Conservation (phyloP, 2,113 vertebrate genomes). For the Antennarius striatus region DNA sequence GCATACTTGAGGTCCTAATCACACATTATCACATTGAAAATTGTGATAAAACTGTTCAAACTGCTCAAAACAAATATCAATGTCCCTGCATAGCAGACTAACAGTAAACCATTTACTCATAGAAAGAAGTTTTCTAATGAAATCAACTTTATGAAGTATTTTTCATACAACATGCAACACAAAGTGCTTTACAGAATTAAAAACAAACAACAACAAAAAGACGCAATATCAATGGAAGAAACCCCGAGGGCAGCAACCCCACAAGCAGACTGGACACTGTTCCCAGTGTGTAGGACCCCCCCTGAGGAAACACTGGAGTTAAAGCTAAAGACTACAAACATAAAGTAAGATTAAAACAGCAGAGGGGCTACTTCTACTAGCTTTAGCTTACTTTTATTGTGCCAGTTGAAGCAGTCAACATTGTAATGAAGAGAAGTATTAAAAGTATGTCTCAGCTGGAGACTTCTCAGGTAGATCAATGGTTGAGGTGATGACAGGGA, state of each 20-base stretch:
- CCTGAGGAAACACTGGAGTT: too few relatives aligned
- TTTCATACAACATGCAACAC: too few relatives aligned
- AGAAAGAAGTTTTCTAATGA: slow-evolving; percentile 13
- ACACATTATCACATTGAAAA: too few relatives aligned
- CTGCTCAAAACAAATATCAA: slow-evolving; percentile 15
- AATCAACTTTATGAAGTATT: neutral
- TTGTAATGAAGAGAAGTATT: slow-evolving; percentile 32
- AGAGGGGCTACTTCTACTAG: slow-evolving; percentile 11
- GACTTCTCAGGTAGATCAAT: slow-evolving; percentile 43
- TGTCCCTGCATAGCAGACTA: slow-evolving; percentile 38
- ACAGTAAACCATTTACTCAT: slow-evolving; percentile 5
- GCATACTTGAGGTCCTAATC: too few relatives aligned
- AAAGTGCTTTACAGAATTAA: too few relatives aligned
- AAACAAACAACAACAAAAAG: too few relatives aligned
- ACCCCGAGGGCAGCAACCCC: neutral
- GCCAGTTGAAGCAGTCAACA: neutral
- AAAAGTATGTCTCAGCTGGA: slow-evolving; percentile 53
- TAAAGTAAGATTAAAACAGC: too few relatives aligned
- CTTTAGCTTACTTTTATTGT: neutral
- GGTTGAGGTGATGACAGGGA: slow-evolving; percentile 39
- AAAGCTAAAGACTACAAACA: too few relatives aligned
- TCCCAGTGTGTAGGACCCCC: too few relatives aligned
- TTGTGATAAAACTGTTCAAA: neutral
- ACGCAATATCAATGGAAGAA: too few relatives aligned
- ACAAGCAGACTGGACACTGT: too few relatives aligned